Evolutionary conservation across 2,797 vertebrate species (phyloP), one percentile per base, ranked within the genome.

Genomic region (Hippocampus kuda): DNA sequence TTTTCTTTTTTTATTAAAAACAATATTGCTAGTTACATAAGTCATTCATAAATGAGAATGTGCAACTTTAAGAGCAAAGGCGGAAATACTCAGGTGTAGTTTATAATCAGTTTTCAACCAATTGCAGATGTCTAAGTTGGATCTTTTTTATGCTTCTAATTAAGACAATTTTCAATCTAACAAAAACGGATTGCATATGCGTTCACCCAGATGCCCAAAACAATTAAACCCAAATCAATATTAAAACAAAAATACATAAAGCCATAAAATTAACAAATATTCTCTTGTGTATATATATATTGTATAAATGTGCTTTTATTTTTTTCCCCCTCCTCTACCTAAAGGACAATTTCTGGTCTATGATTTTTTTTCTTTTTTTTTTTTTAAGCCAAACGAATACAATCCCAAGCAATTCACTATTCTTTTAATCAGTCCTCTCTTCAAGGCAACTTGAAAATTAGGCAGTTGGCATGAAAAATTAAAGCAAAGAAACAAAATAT

Each of bases 11-110:
- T 65, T 91, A 91, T 91, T 91, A 87, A 89, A 91, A 91, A 91
- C 86, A 84, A 89, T 92, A 92, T 91, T 92, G 89, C 90, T 90
- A 90, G 87, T 90, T 92, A 91, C 90, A 91, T 82, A 79, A 88
- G 84, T 85, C 87, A 89, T 87, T 86, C 86, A 89, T 88, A 85
- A 90, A 89, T 88, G 87, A 88, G 80, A 89, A 89, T 91, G 89
- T 92, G 89, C 89, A 91, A 91, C 84, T 87, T 88, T 85, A 89
- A 89, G 87, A 89, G 88, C 87, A 83, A 90, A 90, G 89, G 88
- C 88, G 88, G 85, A 88, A 81, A 88, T 81, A 88, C 89, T 85
- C 89, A 80, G 79, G 78, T 84, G 83, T 81, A 83, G 72, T 85
- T 74, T 77, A 82, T 77, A 83, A 87, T 87, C 83, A 84, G 77